A percentile compares a stretch with the other conserved stretches of the same genome.
Evolutionary conservation across 2,113 vertebrate genomes (phyloP).

Genomic region (Ceyx melanurus): DNA sequence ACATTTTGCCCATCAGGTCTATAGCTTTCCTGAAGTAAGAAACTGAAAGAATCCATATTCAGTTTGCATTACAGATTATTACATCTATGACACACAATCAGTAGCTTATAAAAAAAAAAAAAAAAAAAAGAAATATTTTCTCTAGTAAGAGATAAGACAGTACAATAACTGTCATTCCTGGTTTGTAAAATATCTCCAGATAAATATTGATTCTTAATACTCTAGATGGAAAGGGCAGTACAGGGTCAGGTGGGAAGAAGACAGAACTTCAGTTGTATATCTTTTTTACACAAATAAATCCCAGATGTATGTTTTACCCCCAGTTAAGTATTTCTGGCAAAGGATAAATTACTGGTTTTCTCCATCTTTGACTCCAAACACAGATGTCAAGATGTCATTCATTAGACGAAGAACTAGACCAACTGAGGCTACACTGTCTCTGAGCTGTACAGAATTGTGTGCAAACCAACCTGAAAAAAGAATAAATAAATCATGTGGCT

Average conservation of each 20-base stretch:
- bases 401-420: not conserved
- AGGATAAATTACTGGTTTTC: not conserved
- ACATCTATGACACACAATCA: not conserved
- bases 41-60: not conserved
- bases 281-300: not conserved
- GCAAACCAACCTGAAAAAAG: not conserved
- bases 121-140: not conserved
- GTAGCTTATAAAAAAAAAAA: not conserved
- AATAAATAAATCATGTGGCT: not conserved
- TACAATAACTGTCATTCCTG: not conserved
- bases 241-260: not conserved
- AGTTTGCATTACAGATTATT: not conserved
- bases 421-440: not conserved
- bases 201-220: not conserved
- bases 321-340: not conserved
- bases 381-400: not conserved
- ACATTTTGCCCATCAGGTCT: not conserved
- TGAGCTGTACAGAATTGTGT: not conserved
- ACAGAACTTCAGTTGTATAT: not conserved
- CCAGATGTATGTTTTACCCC: not conserved
- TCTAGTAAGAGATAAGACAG: not conserved
- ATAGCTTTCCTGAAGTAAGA: not conserved
- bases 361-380: not conserved
- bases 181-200: not conserved
- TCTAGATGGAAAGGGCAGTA: not conserved